A percentile compares a stretch with the other conserved stretches of the same genome.
Conservation (phyloP, 30 jellyfish, hydroid and myxozoan species). For the Aurelia sp. region DNA sequence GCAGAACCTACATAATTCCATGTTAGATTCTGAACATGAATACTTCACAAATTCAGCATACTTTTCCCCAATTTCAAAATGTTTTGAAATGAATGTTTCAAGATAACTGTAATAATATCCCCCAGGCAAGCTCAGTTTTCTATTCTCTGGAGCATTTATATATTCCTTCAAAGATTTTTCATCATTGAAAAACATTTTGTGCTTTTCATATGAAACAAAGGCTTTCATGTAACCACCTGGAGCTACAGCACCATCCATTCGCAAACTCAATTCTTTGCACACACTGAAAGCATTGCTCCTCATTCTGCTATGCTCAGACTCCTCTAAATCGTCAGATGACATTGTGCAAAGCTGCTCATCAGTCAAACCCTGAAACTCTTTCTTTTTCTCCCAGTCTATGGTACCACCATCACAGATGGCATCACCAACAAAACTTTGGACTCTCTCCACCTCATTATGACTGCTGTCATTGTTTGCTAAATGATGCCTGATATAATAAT, state of each 20-base stretch:
- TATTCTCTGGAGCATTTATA: too few species aligned
- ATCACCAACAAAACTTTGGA: constrained; percentile 27
- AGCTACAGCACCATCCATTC: constrained; percentile 30
- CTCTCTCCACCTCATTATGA: constrained; percentile 32
- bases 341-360: constrained; percentile 7
- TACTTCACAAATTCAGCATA: too few species aligned
- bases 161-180: too few species aligned
- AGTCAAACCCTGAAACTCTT: constrained; percentile 12
- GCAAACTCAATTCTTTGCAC: constrained; percentile 5
- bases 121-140: too few species aligned
- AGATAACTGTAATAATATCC: too few species aligned
- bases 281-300: constrained; percentile 25
- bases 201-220: background rate
- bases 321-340: constrained; percentile 8
- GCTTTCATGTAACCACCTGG: constrained; percentile 45
- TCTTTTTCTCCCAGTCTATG: too few species aligned
- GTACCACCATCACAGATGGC: too few species aligned
- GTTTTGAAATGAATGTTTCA: too few species aligned
- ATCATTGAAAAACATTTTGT: background rate
- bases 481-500: constrained; percentile 10
- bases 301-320: constrained; percentile 11
- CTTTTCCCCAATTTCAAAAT: too few species aligned
- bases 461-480: constrained; percentile 33
- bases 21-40: too few species aligned
- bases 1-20: too few species aligned